phyloP scores from a whole-genome alignment of 2,888 invertebrate genomes.

The Lasioglossum marginatum region DNA sequence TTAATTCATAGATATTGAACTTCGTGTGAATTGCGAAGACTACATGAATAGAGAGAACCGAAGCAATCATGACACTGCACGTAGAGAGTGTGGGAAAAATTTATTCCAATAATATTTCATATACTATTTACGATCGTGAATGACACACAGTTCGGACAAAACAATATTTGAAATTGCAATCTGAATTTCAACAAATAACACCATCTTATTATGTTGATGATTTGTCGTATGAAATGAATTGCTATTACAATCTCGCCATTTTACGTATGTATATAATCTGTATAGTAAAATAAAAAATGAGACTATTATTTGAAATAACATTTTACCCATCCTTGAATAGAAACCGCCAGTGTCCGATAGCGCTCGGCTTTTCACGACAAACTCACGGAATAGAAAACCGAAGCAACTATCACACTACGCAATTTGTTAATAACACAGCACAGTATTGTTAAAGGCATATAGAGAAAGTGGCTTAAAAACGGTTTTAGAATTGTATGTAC shows the following conservation, averaged over 20 bases:
- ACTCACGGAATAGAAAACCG: not conserved
- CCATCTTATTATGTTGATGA: not conserved
- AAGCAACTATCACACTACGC: not conserved
- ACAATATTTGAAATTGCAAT: not conserved
- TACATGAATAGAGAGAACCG: constrained; percentile 1
- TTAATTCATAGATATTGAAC: constrained; percentile 40
- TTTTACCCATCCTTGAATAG: not conserved
- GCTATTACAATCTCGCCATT: not conserved
- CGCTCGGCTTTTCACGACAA: not conserved
- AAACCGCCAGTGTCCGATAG: not conserved
- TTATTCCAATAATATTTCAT: not conserved
- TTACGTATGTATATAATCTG: not conserved
- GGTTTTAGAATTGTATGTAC: constrained; percentile 56
- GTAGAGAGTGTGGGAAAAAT: not conserved
- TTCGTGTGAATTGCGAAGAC: constrained; percentile 42
- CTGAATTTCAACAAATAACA: not conserved
- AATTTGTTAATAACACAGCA: constrained; percentile 50
- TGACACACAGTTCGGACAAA: not conserved
- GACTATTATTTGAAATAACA: not conserved
- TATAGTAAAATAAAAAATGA: not conserved
- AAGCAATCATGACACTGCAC: constrained; percentile 4
- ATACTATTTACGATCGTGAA: not conserved
- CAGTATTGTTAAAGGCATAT: constrained; percentile 48
- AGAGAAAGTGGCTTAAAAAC: constrained; percentile 53
- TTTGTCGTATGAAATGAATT: not conserved